Percentiles rank a stretch among this genome's conserved stretches.
phyloP scores from a whole-genome alignment of 2,113 vertebrate species.

The Actenoides hombroni region DNA sequence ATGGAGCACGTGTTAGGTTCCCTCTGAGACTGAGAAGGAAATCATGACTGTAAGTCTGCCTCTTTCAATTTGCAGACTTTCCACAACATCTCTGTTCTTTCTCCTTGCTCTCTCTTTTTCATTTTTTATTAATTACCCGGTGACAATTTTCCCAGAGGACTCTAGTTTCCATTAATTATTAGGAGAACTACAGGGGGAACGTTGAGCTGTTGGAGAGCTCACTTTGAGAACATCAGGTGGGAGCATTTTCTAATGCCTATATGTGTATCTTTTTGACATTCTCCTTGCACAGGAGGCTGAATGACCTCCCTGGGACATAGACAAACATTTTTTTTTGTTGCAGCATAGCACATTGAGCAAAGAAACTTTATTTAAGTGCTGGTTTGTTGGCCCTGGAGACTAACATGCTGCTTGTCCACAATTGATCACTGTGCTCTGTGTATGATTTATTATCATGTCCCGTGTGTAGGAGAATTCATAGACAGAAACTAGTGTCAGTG shows the following conservation, averaged over 20 bases:
- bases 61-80: slow-evolving; percentile 42
- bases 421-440: background rate
- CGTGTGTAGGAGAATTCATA: background rate
- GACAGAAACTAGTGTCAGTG: background rate
- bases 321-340: background rate
- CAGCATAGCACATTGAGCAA: background rate
- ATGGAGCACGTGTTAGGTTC: accelerated
- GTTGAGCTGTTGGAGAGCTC: background rate
- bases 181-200: background rate
- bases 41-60: background rate
- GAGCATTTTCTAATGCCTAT: background rate
- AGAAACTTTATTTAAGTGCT: slow-evolving; percentile 32
- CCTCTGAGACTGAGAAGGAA: background rate
- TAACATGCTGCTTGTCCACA: background rate
- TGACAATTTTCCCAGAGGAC: slow-evolving; percentile 46
- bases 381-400: slow-evolving; percentile 24
- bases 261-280: slow-evolving; percentile 15
- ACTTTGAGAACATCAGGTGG: slow-evolving; percentile 9
- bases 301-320: background rate
- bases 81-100: background rate
- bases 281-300: background rate
- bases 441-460: slow-evolving; percentile 33
- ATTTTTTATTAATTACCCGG: slow-evolving; percentile 57
- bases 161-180: slow-evolving; percentile 44
- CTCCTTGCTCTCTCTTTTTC: background rate